Percentiles rank a stretch among this genome's conserved stretches.
These are phyloP conservation scores for Pampusana beccarii DNA, from an alignment of 2,113 vertebrate species.

Conservation along the genomic window DNA sequence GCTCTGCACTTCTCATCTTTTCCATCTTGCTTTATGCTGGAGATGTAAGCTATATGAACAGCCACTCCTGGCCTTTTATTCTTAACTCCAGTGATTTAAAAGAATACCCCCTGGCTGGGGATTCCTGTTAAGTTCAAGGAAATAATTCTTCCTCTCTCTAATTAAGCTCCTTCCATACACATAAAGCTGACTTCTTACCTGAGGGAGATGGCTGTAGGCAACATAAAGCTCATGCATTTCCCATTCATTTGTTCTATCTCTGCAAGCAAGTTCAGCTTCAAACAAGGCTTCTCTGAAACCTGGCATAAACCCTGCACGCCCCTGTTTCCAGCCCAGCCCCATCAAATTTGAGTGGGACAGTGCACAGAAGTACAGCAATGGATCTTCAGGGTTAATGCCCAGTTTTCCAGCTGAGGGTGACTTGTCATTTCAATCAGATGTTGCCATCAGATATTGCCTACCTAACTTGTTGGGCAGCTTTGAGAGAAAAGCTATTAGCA, in stretches of 20 bases:
- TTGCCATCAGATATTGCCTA: slow-evolving; percentile 2
- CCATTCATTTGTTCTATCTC: not conserved
- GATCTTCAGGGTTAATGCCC: not conserved
- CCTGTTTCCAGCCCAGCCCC: not conserved
- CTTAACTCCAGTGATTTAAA: not conserved
- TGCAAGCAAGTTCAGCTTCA: not conserved
- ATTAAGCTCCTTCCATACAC: not conserved
- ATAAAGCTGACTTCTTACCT: not conserved
- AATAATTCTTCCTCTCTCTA: not conserved
- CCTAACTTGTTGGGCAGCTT: slow-evolving; percentile 10
- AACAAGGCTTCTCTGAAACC: not conserved
- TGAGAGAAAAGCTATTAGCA: not conserved
- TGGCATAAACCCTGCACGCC: not conserved
- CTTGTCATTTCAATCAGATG: not conserved
- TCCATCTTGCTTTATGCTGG: not conserved
- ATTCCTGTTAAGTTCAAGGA: slow-evolving; percentile 11
- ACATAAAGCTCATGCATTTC: not conserved
- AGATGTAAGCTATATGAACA: not conserved
- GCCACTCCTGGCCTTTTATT: not conserved
- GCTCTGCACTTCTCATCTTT: not conserved
- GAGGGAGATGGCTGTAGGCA: not conserved
- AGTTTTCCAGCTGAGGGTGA: not conserved
- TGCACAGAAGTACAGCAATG: not conserved
- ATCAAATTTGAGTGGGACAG: not conserved
- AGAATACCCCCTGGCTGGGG: slow-evolving; percentile 28